Evolutionary conservation across 2,797 vertebrate species (phyloP).

Genomic region (Podarcis lilfordi): DNA sequence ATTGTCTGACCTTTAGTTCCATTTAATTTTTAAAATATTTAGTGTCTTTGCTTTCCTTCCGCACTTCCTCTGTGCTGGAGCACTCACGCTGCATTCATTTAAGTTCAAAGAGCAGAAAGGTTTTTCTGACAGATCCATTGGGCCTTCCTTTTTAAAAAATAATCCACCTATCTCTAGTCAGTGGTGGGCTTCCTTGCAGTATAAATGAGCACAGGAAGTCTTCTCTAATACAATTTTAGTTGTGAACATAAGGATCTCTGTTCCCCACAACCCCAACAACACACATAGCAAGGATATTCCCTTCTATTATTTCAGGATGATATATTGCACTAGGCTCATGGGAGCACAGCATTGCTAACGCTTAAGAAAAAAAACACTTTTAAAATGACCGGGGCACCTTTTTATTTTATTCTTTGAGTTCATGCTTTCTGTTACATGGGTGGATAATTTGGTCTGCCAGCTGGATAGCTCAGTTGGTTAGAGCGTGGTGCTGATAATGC

Average conservation of each 20-base stretch:
- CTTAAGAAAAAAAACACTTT: too few species aligned
- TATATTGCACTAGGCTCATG: not conserved
- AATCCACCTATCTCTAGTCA: too few species aligned
- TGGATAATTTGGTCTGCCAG: constrained; percentile 29
- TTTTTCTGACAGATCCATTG: not conserved
- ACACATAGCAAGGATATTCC: not conserved
- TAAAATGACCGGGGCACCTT: not conserved
- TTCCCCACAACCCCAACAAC: not conserved
- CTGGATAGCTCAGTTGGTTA: too few species aligned
- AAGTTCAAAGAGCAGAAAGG: not conserved
- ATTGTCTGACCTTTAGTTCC: not conserved
- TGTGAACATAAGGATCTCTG: not conserved
- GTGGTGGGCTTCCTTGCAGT: too few species aligned
- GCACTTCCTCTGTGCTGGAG: not conserved
- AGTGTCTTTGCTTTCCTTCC: not conserved
- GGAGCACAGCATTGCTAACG: not conserved
- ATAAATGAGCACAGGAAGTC: not conserved
- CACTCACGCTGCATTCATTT: not conserved
- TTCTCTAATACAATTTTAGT: not conserved
- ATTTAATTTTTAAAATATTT: too few species aligned
- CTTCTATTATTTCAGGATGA: not conserved
- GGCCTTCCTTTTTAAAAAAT: not conserved
- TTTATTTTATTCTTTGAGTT: constrained; percentile 26
- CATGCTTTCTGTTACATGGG: not conserved
- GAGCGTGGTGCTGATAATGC: too few species aligned